Conservation (phyloP, 2,113 vertebrate species). For the Cisticola juncidis region DNA sequence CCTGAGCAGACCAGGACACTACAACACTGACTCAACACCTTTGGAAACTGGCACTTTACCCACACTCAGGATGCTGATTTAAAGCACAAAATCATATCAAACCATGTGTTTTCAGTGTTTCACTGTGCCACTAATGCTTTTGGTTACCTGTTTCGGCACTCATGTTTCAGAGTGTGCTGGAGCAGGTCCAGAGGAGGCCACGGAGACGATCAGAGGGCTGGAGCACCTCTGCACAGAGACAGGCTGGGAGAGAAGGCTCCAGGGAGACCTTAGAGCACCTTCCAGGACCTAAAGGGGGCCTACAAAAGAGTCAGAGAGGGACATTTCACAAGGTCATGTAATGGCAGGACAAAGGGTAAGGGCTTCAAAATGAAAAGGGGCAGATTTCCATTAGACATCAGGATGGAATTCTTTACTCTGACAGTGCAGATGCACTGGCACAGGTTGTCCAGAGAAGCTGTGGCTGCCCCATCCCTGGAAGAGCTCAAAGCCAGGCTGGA, state of each 20-base stretch:
- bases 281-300: background rate
- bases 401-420: background rate
- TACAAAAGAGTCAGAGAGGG: background rate
- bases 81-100: background rate
- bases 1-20: background rate
- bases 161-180: background rate
- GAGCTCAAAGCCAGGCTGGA: background rate
- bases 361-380: no score
- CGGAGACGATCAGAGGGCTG: background rate
- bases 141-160: background rate
- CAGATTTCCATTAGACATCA: background rate
- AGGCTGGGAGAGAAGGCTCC: background rate
- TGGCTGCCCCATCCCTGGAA: background rate
- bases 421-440: background rate
- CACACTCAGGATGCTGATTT: background rate
- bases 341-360: background rate
- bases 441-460: background rate
- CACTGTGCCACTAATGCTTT: background rate
- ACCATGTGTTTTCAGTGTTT: background rate
- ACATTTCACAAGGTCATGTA: background rate
- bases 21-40: background rate
- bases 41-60: background rate
- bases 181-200: background rate
- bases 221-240: background rate
- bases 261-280: background rate